phyloP scores from a whole-genome alignment of 2,113 vertebrate genomes.

The Ibidorhyncha struthersii region DNA sequence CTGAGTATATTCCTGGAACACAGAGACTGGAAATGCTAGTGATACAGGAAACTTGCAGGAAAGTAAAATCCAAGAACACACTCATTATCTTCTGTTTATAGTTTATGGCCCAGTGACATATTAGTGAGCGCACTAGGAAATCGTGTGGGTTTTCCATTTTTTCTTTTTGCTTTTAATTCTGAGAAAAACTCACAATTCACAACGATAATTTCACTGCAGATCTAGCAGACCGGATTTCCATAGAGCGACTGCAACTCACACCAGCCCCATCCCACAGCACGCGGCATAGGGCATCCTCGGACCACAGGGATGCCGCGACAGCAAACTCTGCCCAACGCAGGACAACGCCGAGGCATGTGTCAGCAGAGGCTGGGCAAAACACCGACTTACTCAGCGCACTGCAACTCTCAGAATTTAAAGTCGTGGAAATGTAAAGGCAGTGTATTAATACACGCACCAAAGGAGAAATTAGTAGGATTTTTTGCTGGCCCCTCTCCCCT shows the following conservation, averaged over 20 bases:
- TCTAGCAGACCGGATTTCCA: accelerated
- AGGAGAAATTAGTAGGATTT: accelerated
- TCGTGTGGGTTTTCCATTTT: accelerated
- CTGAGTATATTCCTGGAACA: background rate
- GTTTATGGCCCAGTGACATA: accelerated
- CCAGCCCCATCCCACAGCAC: background rate
- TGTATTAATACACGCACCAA: accelerated
- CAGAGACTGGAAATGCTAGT: background rate
- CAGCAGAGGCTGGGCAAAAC: background rate
- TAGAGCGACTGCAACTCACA: accelerated
- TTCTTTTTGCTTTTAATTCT: background rate
- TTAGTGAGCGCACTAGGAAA: accelerated
- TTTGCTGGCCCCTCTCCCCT: background rate
- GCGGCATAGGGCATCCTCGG: background rate
- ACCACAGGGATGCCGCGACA: accelerated
- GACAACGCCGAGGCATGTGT: accelerated
- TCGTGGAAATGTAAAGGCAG: accelerated
- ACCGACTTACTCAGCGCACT: accelerated
- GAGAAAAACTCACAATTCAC: accelerated
- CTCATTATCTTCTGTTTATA: accelerated
- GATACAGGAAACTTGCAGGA: too few species aligned
- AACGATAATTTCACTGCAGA: accelerated
- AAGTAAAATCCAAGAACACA: accelerated
- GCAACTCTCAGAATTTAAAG: accelerated
- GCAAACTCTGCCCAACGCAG: too few species aligned